Base-by-base conservation (phyloP, 2,113 vertebrate species). In the Nicator chloris region DNA sequence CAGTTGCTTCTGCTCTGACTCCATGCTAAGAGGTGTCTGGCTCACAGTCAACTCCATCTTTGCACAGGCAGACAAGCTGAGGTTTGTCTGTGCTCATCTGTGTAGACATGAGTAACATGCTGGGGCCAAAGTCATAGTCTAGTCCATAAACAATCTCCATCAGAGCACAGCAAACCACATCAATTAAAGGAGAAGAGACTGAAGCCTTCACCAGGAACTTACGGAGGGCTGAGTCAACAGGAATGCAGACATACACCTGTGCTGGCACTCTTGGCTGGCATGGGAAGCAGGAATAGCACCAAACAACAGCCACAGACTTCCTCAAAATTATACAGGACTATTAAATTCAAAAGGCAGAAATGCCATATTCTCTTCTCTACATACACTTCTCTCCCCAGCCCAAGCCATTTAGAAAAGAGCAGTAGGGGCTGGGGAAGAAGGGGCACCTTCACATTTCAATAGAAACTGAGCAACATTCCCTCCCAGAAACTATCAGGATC, bases 91-190 rank as follows among this genome's bases (percentile, higher is more conserved):
- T 35, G 37, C 65, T 79, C 92, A 87, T 82, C 85, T 76, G 56
- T 15, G 40, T 33, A 88, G 92, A 83, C 85, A 88, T 13, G 68
- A 90, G 80, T 39, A 79, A 88, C 82, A 26, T 35, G 35, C 49
- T 89, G 65, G 51, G 80, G 86, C 83, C 73, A 78, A 83, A 86
- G 89, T 82, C 86, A 89, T 35, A 56, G 33, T 49, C 56, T 39
- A 9, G 50, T 42, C 81, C 9, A 1, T 42, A 85, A 93, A 76
- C 30, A 77, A 50, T 42, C 54, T 90, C 78, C 66, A 90, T 54
- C 63, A 96, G 54, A 88, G 72, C 88, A 69, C 30, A 75, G 70
- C 54, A 90, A 95, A 94, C 90, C 90, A 81, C 75, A 83, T 85
- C 76, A 90, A 73, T 69, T 91, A 75, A 37, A 88, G 44, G 63